Evolutionary conservation across 2,797 vertebrate species (phyloP), one percentile per base, ranked within the genome.

Genomic region (Acridotheres tristis): DNA sequence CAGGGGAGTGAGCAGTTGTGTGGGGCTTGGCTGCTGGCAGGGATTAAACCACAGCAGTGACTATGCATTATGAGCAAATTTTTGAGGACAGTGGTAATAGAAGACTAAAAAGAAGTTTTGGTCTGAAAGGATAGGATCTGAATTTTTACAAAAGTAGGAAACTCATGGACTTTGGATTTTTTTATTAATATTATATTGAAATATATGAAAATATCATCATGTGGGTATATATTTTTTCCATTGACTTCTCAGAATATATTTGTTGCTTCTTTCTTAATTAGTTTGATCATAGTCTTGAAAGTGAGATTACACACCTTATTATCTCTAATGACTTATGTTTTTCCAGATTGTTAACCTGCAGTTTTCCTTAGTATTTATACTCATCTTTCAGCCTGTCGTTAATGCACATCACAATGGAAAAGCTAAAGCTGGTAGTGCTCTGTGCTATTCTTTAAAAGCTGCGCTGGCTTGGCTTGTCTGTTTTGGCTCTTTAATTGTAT

Each of bases 381-480:
- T 66, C 7, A n/a, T 79, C 19, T 87, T 87, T 79, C 45, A 89
- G 30, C 45, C 51, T 90, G 74, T 73, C 80, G 61, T 54, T 79
- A 74, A 63, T 13, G 8, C 74, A 54, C 36, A n/a, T 69, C 92
- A 34, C 59, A 57, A 20, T 34, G 42, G 51, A 85, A 69, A 76
- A 72, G 8, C 47, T 51, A 55, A 83, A 88, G 38, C 34, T 72
- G n/a, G 22, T 36, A 62, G 18, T 77, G 34, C 6, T 75, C 58
- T 66, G 7, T 75, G 58, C 27, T 50, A 25, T 15, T 29, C 82
- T 90, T 95, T 89, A 92, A 93, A 96, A 93, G 36, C 78, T 91
- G 13, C 25, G 32, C 91, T 96, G 94, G 72, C 94, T 95, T 97
- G 51, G 16, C 77, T 92, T 95, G 68, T 95, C 47, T 75, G 34